Evolutionary conservation across 2,797 vertebrate genomes (phyloP).

Genomic region (Sparus aurata): DNA sequence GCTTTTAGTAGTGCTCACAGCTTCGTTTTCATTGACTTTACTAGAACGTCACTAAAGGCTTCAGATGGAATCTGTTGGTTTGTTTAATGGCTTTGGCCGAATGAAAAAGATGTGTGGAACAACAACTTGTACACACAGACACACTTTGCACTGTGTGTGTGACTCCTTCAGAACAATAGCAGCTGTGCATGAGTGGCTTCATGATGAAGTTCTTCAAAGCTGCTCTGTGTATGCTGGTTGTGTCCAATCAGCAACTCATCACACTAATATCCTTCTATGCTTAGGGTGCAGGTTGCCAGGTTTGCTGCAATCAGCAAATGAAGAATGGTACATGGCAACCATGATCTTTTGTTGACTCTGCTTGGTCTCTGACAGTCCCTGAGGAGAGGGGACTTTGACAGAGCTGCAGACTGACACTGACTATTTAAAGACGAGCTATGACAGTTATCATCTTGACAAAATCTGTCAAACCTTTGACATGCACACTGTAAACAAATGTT

Average conservation of each 20-base stretch:
- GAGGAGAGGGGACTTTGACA: constrained; percentile 15
- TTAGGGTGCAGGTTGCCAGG: constrained; percentile 51
- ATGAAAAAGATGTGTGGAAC: constrained; percentile 19
- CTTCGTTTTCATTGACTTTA: constrained; percentile 40
- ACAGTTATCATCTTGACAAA: constrained; percentile 8
- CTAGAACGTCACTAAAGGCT: constrained; percentile 43
- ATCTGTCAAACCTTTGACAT: constrained; percentile 8
- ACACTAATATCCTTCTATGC: constrained; percentile 44
- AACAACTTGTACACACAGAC: constrained; percentile 3
- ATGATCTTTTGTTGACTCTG: constrained; percentile 43
- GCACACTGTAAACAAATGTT: not conserved
- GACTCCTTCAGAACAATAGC: not conserved
- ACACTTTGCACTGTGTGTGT: not conserved
- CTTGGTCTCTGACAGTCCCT: constrained; percentile 16
- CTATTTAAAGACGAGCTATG: constrained; percentile 24
- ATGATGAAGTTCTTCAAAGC: constrained; percentile 1
- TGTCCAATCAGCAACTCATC: constrained; percentile 44
- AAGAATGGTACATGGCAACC: constrained; percentile 42
- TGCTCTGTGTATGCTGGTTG: constrained; percentile 8
- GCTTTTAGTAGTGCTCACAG: constrained; percentile 53
- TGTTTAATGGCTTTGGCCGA: constrained; percentile 53
- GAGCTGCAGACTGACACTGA: constrained; percentile 32
- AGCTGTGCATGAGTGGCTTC: not conserved
- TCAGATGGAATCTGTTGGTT: constrained; percentile 50
- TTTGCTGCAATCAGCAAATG: constrained; percentile 42